phyloP scores from a whole-genome alignment of 2,113 vertebrate species.

The Microtus ochrogaster region DNA sequence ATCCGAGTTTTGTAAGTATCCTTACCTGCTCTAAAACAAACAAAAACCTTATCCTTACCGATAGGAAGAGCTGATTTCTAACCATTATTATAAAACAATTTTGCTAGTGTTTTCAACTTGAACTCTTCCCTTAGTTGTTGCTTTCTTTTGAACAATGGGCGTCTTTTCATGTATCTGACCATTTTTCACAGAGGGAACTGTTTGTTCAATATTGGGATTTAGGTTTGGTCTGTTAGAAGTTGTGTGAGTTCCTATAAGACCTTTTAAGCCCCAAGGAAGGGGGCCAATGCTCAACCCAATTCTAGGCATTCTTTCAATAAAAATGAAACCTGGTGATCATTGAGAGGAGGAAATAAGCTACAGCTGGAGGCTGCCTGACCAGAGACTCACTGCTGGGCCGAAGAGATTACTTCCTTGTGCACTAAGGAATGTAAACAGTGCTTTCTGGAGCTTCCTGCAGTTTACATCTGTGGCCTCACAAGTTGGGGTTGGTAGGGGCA shows the following conservation, averaged over 20 bases:
- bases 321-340: not conserved
- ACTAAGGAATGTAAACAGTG: not conserved
- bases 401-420: constrained; percentile 1
- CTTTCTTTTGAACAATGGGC: not conserved
- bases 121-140: not conserved
- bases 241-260: constrained; percentile 16
- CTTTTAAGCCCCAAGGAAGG: not conserved
- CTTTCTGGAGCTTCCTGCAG: not conserved
- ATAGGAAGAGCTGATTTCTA: not conserved
- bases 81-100: not conserved
- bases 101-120: not conserved
- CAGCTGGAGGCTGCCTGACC: not conserved
- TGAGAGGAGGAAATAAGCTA: not conserved
- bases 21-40: not conserved
- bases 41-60: not conserved
- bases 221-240: constrained; percentile 35
- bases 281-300: not conserved
- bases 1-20: not conserved
- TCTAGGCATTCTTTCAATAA: constrained; percentile 10
- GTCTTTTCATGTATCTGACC: not conserved
- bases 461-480: constrained; percentile 40
- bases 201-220: constrained; percentile 9
- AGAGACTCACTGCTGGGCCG: not conserved
- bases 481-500: not conserved
- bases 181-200: not conserved